These are phyloP conservation scores for Cybosia mesomella DNA, from an alignment of 2,888 invertebrate genomes.

Conservation along the genomic window DNA sequence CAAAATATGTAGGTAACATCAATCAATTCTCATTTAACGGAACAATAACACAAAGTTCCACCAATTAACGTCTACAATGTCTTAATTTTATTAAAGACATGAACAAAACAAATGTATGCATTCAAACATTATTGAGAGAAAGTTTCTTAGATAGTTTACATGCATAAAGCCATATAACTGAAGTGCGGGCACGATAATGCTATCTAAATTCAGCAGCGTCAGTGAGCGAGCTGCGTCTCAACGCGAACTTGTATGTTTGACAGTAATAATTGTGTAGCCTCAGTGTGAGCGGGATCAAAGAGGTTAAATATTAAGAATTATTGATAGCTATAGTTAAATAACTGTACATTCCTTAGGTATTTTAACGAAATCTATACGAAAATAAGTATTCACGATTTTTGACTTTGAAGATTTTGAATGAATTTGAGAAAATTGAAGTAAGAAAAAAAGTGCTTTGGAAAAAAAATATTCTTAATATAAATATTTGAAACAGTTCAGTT, in stretches of 20 bases:
- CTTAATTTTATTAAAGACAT: slow-evolving; percentile 10
- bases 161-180: slow-evolving; percentile 61
- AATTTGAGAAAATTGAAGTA: too few species aligned
- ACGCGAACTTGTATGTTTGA: slow-evolving; percentile 74
- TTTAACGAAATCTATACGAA: not conserved
- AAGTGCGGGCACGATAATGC: slow-evolving; percentile 65
- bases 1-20: too few species aligned
- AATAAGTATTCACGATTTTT: not conserved
- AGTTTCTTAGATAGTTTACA: slow-evolving; percentile 54
- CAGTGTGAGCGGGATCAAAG: slow-evolving; percentile 26
- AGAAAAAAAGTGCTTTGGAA: too few species aligned
- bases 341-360: too few species aligned
- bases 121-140: slow-evolving; percentile 36
- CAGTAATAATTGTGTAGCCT: slow-evolving; percentile 65
- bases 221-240: slow-evolving; percentile 55
- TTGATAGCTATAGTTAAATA: too few species aligned
- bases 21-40: too few species aligned
- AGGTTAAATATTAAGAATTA: not conserved
- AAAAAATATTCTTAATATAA: too few species aligned
- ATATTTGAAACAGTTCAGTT: too few species aligned
- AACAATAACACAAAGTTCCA: too few species aligned
- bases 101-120: slow-evolving; percentile 42
- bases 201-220: slow-evolving; percentile 71
- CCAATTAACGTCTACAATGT: slow-evolving; percentile 2
- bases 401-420: too few species aligned